Evolutionary conservation across 1,140 invertebrate genomes (phyloP).

Genomic region (Adoxophyes honmai): DNA sequence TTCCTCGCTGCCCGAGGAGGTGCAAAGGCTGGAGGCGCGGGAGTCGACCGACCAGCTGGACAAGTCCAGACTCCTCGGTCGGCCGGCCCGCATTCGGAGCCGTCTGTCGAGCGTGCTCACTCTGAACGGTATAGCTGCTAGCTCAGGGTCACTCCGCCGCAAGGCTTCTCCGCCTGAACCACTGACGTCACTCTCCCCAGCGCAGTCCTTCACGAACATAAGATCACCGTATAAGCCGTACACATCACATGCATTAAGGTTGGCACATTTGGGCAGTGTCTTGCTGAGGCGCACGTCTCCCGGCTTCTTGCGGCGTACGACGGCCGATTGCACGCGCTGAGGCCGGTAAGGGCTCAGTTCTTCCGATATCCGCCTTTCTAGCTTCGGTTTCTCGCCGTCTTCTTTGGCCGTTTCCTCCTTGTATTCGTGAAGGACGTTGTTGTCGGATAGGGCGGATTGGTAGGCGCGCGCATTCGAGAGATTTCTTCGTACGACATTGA

Average conservation of each 20-base stretch:
- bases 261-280: conserved; percentile 83
- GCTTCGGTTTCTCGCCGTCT: conserved; percentile 67
- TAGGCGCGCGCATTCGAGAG: conserved; percentile 55
- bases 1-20: conserved; percentile 89
- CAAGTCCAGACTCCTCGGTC: conserved; percentile 88
- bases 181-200: conserved; percentile 85
- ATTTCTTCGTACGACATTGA: conserved; percentile 70
- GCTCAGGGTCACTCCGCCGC: conserved; percentile 87
- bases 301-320: conserved; percentile 81
- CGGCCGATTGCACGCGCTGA: conserved; percentile 76
- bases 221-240: conserved; percentile 93
- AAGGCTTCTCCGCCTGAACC: conserved; percentile 86
- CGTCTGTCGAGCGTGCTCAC: conserved; percentile 88
- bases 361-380: conserved; percentile 81
- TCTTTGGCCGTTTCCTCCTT: conserved; percentile 58
- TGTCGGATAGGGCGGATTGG: conserved; percentile 42
- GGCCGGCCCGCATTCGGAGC: conserved; percentile 86
- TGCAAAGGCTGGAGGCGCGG: conserved; percentile 87
- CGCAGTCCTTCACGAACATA: conserved; percentile 92
- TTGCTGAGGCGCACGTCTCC: conserved; percentile 84
- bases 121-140: conserved; percentile 88
- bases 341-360: conserved; percentile 84
- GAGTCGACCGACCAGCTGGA: conserved; percentile 94
- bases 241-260: conserved; percentile 86
- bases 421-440: conserved; percentile 46